Conservation (phyloP, 2,113 vertebrate species). For the Ochotona princeps region DNA sequence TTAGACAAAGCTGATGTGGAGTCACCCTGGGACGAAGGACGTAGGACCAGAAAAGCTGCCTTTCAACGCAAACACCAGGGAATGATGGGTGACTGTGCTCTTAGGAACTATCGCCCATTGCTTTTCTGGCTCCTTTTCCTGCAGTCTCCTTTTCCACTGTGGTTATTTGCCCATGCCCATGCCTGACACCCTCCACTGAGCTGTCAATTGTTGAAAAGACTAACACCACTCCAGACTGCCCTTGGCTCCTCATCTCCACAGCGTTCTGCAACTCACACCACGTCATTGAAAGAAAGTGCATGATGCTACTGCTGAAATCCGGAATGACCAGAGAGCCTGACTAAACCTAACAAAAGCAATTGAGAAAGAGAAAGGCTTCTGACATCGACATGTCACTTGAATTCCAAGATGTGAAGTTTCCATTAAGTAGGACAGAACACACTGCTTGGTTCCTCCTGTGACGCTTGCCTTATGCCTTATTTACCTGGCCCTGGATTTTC, state of each 20-base stretch:
- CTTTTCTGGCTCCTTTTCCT: not conserved
- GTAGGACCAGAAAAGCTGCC: not conserved
- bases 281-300: not conserved
- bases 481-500: not conserved
- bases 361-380: not conserved
- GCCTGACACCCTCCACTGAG: not conserved
- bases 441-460: not conserved
- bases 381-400: not conserved
- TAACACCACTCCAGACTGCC: not conserved
- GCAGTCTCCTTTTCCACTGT: not conserved
- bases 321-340: too few relatives aligned
- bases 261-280: not conserved
- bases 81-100: not conserved
- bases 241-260: not conserved
- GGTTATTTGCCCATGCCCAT: not conserved
- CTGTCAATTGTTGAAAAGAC: not conserved
- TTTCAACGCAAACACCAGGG: not conserved
- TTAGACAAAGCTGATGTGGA: not conserved
- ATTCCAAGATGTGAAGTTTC: not conserved
- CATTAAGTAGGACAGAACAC: not conserved
- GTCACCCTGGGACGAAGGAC: not conserved
- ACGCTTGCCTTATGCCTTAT: not conserved
- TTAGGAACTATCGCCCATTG: not conserved
- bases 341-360: too few relatives aligned
- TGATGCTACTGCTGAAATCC: accelerated